Evolutionary conservation across 2,113 vertebrate genomes (phyloP).

Genomic region (Phodopus roborovskii): DNA sequence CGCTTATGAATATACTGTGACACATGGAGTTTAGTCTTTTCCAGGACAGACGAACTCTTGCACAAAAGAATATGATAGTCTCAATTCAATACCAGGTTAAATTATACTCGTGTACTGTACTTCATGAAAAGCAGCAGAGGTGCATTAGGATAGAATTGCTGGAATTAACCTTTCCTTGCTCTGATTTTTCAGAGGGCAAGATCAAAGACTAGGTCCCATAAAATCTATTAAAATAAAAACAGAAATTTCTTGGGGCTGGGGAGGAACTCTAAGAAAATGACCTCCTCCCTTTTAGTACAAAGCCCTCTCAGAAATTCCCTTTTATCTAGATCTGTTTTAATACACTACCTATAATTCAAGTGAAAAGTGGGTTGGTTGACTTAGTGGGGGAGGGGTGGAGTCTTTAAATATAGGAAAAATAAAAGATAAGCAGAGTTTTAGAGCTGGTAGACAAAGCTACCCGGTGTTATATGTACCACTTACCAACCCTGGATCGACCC

Average conservation of each 20-base stretch:
- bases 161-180: constrained; percentile 69
- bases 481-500: constrained; percentile 43
- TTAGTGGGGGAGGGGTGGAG: background rate
- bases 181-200: constrained; percentile 73
- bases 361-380: constrained; percentile 15
- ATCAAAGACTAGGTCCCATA: constrained; percentile 69
- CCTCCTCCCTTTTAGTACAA: constrained; percentile 62
- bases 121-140: constrained; percentile 61
- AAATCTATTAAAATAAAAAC: constrained; percentile 74
- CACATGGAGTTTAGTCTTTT: background rate
- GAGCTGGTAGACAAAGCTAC: constrained; percentile 45
- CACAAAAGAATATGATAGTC: constrained; percentile 68
- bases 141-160: constrained; percentile 64
- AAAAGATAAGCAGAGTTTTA: constrained; percentile 36
- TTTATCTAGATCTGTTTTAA: constrained; percentile 62
- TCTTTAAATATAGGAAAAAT: constrained; percentile 30
- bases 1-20: background rate
- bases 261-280: constrained; percentile 65
- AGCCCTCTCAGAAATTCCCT: constrained; percentile 47
- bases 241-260: constrained; percentile 57
- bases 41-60: constrained; percentile 55
- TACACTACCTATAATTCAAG: constrained; percentile 57
- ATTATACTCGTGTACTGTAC: constrained; percentile 44
- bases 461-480: background rate
- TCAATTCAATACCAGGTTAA: constrained; percentile 49